Evolutionary conservation across 2,888 invertebrate genomes (phyloP).

Genomic region (Polyommatus icarus): DNA sequence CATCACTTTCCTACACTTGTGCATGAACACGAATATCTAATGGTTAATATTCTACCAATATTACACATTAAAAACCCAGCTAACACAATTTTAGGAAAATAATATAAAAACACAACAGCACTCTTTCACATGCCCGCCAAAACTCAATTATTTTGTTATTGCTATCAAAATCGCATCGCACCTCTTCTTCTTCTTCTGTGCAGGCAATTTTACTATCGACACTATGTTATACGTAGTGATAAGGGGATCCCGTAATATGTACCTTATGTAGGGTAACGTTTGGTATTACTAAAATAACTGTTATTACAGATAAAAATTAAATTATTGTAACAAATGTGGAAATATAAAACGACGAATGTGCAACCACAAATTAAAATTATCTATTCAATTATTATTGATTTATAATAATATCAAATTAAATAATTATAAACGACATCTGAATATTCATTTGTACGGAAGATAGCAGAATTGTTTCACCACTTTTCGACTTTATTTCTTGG

Average conservation of each 20-base stretch:
- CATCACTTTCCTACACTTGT: too few species aligned
- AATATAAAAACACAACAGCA: too few species aligned
- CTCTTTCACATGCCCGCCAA: too few species aligned
- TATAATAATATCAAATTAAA: conserved; percentile 26
- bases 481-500: not conserved
- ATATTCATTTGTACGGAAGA: conserved; percentile 18
- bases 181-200: too few species aligned
- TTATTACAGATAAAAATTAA: not conserved
- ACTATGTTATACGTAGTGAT: too few species aligned
- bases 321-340: not conserved
- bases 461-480: not conserved
- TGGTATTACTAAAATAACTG: not conserved
- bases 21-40: too few species aligned
- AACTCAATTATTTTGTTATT: not conserved
- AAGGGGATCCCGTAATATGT: not conserved
- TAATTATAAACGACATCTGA: conserved; percentile 30
- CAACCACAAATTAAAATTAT: not conserved
- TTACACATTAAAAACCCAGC: too few species aligned
- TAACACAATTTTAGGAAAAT: too few species aligned
- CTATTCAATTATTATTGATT: conserved; percentile 23
- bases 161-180: too few species aligned
- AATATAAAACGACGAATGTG: conserved; percentile 22
- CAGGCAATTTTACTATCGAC: too few species aligned
- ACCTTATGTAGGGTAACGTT: not conserved
- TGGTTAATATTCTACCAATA: too few species aligned